Base-by-base conservation (phyloP, 2,113 vertebrate species). In the Spheniscus mendiculus region DNA sequence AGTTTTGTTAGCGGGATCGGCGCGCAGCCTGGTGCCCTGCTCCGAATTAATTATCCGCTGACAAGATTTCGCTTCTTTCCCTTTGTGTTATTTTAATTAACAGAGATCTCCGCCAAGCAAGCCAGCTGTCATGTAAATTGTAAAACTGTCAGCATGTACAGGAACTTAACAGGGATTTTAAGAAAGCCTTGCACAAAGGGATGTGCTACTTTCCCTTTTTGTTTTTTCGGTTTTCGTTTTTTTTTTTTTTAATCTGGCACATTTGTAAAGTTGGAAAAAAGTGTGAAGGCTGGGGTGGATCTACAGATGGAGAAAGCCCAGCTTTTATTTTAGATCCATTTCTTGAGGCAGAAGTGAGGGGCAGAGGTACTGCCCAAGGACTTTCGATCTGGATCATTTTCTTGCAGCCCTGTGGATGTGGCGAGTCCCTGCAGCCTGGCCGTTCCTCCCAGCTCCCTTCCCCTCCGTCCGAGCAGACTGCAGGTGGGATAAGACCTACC, bases 21-120 rank as follows among this genome's bases (percentile, higher is more conserved):
- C 44, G n/a, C 5, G 15, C 93, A 95, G 76, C 97, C 94, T 92
- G 73, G 74, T 95, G 97, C 94, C 95, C 97, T 96, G 91, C 95
- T 97, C 96, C 71, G 96, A 96, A 97, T 98, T 98, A 97, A 98
- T 98, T 98, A 98, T 97, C 96, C 17, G 32, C 97, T 97, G 97
- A 98, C 97, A 98, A 83, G 91, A 97, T 97, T 97, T 90, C 6
- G 4, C 89, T 93, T 79, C 94, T 97, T 94, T 98, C 95, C 96
- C 96, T 98, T 98, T 97, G 93, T 98, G 97, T 95, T 98, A 93
- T 98, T 98, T 98, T 98, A 98, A 98, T 98, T 98, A 98, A 98
- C 97, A 88, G 97, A 98, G 98, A 97, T 98, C 98, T 98, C 98
- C 98, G 98, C 97, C 69, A 42, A 98, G 98, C 98, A 96, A 98